Evolutionary conservation across 2,113 vertebrate species (phyloP), one percentile per base, ranked within the genome.

Genomic region (Nestor notabilis): DNA sequence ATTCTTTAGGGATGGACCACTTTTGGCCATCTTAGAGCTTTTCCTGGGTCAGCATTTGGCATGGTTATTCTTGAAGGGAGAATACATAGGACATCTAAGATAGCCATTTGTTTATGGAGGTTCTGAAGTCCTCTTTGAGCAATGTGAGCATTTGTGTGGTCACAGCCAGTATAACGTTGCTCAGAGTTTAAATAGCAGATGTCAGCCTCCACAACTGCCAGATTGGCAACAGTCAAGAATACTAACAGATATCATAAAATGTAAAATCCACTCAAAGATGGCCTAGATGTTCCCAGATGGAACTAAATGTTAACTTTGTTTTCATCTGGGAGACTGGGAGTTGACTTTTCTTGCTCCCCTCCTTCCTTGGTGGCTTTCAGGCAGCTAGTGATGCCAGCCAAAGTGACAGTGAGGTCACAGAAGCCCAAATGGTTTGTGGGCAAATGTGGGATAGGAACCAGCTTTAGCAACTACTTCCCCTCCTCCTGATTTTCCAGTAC

Each of bases 101-200:
- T 61, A 29, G 70, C 44, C 49, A n/a, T 31, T 61, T 58, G 33
- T 5, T 76, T 83, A 53, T 72, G 76, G 41, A 65, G 16, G 10
- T 50, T 71, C 55, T 87, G 49, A 77, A 93, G 37, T 20, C 14
- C 52, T 64, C 65, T 93, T 91, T 69, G 65, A 75, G 74, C 50
- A 37, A 9, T 25, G 68, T 24, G 53, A 77, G 33, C 33, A 55
- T 83, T 75, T 7, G 2, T n/a, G 28, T 43, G 52, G 91, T 76
- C 70, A 82, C 37, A 72, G 77, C 21, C 90, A 61, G 52, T 7
- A 47, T 23, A 84, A 61, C 7, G 2, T 76, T 95, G 72, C 28
- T 95, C 39, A 37, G 55, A 83, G 88, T 81, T 90, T 95, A 94
- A 82, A 95, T 1, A 90, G 65, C 86, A 95, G 96, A 79, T 95